These are phyloP conservation scores for Poecilia velifera DNA, from an alignment of 2,797 vertebrate species.

Conservation along the genomic window DNA sequence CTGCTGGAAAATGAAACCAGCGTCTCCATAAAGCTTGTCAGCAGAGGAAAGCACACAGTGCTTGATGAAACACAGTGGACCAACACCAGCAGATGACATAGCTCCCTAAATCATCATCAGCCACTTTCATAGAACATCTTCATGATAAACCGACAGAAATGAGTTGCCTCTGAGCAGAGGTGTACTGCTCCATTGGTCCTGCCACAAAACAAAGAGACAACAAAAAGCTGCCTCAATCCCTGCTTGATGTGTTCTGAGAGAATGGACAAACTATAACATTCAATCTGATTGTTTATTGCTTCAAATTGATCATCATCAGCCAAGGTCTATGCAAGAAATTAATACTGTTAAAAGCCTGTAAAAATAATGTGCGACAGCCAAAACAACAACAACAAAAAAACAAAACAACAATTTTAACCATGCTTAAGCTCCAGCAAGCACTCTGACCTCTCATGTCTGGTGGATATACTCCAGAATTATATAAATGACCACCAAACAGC, in stretches of 20 bases:
- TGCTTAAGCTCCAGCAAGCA: no score
- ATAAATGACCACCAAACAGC: no score
- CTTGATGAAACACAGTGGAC: not conserved
- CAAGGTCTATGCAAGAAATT: no score
- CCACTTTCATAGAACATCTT: not conserved
- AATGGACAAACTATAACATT: not conserved
- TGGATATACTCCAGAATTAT: no score
- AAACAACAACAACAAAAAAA: no score
- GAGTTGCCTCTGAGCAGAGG: not conserved
- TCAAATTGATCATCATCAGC: no score
- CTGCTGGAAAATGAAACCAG: constrained; percentile 1
- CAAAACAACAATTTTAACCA: no score
- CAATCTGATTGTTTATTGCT: not conserved
- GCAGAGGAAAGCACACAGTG: not conserved
- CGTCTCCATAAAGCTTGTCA: not conserved
- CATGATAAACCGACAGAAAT: not conserved
- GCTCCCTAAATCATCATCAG: not conserved
- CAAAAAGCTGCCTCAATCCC: not conserved
- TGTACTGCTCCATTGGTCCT: not conserved
- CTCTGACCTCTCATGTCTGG: no score
- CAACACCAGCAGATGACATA: not conserved
- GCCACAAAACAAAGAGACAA: not conserved
- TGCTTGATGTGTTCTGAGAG: not conserved
- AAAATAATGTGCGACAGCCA: no score
- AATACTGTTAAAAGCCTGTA: no score